These are phyloP conservation scores for Gracilinanus agilis DNA, from an alignment of 2,113 vertebrate species.

Conservation along the genomic window DNA sequence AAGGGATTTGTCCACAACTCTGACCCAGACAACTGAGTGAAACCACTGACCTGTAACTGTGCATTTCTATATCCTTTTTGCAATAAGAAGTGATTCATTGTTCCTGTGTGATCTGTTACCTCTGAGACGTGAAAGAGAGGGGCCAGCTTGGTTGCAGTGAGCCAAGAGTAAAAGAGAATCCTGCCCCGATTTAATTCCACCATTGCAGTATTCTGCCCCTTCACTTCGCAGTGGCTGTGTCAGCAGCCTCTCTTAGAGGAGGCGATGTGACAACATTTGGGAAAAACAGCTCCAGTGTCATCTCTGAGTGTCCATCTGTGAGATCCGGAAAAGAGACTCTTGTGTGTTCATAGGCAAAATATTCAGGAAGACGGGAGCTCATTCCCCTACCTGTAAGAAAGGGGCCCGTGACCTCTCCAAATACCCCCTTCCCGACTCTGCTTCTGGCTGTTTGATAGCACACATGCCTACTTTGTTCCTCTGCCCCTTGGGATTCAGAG, in stretches of 20 bases:
- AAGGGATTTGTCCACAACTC: background rate
- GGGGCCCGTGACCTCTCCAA: background rate
- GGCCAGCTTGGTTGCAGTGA: background rate
- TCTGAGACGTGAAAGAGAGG: slow-evolving; percentile 27
- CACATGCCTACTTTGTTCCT: slow-evolving; percentile 56
- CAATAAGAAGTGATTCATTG: slow-evolving; percentile 59
- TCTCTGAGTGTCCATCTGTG: background rate
- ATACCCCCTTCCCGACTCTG: background rate
- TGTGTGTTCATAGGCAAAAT: background rate
- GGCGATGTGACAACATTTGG: background rate
- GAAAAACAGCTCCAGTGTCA: background rate
- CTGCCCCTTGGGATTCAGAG: slow-evolving; percentile 39
- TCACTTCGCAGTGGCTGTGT: background rate
- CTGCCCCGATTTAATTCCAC: background rate
- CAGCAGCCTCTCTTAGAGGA: background rate
- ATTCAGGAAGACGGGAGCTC: slow-evolving; percentile 22
- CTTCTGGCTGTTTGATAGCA: slow-evolving; percentile 45
- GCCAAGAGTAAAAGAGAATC: background rate
- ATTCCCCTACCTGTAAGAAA: slow-evolving; percentile 29
- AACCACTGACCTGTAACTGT: slow-evolving; percentile 64
- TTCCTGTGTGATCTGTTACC: slow-evolving; percentile 30
- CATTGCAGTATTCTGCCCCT: background rate
- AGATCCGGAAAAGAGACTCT: background rate
- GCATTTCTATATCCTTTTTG: slow-evolving; percentile 64
- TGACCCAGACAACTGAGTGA: slow-evolving; percentile 19